Conservation (phyloP, 2,888 invertebrate species). For the Timandra comae region DNA sequence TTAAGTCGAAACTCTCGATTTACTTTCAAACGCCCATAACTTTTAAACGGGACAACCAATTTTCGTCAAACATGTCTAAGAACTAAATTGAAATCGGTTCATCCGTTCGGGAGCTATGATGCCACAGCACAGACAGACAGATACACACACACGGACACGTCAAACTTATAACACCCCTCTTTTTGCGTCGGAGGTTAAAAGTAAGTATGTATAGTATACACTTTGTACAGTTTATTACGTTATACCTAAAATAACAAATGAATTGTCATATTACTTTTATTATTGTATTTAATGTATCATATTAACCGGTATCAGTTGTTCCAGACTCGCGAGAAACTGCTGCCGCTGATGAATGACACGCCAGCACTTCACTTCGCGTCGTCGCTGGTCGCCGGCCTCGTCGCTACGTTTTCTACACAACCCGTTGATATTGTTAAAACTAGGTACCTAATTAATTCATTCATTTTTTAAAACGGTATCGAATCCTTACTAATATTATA, state of each 20-base stretch:
- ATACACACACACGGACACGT: too few species aligned
- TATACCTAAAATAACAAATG: too few species aligned
- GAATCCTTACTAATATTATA: too few species aligned
- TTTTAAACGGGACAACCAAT: too few species aligned
- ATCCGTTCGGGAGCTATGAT: too few species aligned
- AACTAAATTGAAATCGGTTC: too few species aligned
- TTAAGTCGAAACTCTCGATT: too few species aligned
- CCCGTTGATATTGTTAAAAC: constrained; percentile 99
- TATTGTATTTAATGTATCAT: neutral
- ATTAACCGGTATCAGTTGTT: neutral
- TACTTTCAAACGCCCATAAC: too few species aligned
- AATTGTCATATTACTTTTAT: too few species aligned
- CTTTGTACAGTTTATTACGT: neutral
- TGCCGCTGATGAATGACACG: constrained; percentile 81
- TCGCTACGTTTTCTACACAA: constrained; percentile 95
- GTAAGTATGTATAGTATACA: neutral
- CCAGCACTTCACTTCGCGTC: constrained; percentile 91
- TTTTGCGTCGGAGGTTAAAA: neutral
- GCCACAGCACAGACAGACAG: too few species aligned
- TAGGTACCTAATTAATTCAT: constrained; percentile 70
- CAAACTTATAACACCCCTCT: too few species aligned
- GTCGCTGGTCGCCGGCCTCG: constrained; percentile 96
- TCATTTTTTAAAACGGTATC: neutral
- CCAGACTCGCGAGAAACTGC: constrained; percentile 48
- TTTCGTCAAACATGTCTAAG: too few species aligned